Base-by-base conservation (phyloP, 2,888 invertebrate genomes). In the Geophilus truncorum region DNA sequence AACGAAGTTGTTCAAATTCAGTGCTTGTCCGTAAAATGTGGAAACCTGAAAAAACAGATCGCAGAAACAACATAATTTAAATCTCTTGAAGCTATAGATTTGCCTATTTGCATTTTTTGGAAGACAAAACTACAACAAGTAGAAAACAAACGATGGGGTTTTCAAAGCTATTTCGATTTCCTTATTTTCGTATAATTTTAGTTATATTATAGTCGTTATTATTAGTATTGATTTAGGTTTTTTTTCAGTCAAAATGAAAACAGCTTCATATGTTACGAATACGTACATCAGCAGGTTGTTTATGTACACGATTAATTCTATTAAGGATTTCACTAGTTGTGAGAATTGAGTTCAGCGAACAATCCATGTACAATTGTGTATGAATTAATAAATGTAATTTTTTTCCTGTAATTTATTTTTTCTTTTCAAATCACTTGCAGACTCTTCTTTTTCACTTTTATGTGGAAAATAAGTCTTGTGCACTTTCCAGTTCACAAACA, bases 111-210 rank as follows among this genome's bases (percentile, higher is more conserved):
- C 70, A 70, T 28, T 28, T 70, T 62, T 70, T 70, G 70, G 70
- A 70, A 70, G 70, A 70, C 70, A 70, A 62, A 70, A 70, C 70
- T 70, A 70, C 70, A 23, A 70, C 70, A 28, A 70, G 70, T 70
- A 70, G 25, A 70, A 70, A 70, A 70, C 70, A 70, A 70, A 70
- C 28, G 70, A 70, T 70, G 70, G 70, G 70, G 25, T 70, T 70
- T 70, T 70, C 28, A 28, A 70, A 70, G 70, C 70, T 70, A 70
- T 25, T 70, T 62, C 23, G 18, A 62, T 62, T 62, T 23, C 21
- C 21, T 18, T 62, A 62, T 23, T n/a, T n/a, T 70, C 70, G 70
- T 70, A 70, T 70, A 28, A 70, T 51, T 51, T 15, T 45, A n/a
- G n/a, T n/a, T n/a, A n/a, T n/a, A n/a, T n/a, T n/a, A n/a, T n/a